A percentile compares a stretch with the other conserved stretches of the same genome.
phyloP scores from a whole-genome alignment of 2,797 vertebrate genomes.

The Periparus ater region DNA sequence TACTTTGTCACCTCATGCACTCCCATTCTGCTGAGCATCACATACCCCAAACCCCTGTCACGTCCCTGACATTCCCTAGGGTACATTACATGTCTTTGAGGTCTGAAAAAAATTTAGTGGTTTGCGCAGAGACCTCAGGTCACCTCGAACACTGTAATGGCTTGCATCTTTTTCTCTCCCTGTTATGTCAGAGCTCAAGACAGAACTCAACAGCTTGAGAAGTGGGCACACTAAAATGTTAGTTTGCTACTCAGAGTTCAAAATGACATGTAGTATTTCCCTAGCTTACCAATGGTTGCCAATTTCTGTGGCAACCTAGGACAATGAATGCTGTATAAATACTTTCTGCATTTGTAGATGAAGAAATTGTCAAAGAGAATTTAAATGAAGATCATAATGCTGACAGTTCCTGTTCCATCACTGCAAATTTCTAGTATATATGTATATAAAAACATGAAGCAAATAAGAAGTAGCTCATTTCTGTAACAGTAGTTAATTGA shows the following conservation, averaged over 20 bases:
- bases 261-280: not conserved
- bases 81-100: fast-evolving
- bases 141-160: not conserved
- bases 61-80: not conserved
- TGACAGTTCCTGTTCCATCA: not conserved
- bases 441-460: not conserved
- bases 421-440: not conserved
- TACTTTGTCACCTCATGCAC: not conserved
- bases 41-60: not conserved
- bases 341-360: not conserved
- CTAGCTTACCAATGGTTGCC: not conserved
- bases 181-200: not conserved
- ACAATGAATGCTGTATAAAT: not conserved
- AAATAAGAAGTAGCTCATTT: not conserved
- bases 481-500: not conserved
- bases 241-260: not conserved
- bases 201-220: not conserved
- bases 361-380: not conserved
- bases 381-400: not conserved
- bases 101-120: not conserved
- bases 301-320: not conserved
- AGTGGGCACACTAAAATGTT: not conserved
- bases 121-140: not conserved
- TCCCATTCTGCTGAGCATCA: not conserved
- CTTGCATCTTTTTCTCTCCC: not conserved